Conservation (phyloP, 37 sponge, comb jelly and placozoan species). For the Ephydatia muelleri region DNA sequence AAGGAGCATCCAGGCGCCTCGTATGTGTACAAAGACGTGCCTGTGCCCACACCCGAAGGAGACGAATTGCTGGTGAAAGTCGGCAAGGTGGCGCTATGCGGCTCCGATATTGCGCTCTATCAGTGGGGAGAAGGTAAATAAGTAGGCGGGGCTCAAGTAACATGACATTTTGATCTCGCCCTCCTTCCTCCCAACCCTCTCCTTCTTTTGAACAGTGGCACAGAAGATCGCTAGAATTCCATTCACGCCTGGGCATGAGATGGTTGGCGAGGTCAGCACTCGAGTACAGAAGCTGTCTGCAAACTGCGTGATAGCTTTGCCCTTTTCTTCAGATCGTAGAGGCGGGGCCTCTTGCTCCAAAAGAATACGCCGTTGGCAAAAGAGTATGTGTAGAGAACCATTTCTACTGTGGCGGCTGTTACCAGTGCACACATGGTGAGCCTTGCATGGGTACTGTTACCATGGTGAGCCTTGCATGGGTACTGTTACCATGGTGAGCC, state of each 20-base stretch:
- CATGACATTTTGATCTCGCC: not conserved
- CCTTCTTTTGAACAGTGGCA: conserved; percentile 55
- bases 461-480: too few species aligned
- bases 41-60: conserved; percentile 58
- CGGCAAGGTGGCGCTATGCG: conserved; percentile 81
- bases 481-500: too few species aligned
- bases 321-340: conserved; percentile 57
- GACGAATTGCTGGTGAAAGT: conserved; percentile 83
- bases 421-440: conserved; percentile 88
- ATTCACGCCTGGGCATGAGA: conserved; percentile 93
- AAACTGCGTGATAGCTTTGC: not conserved
- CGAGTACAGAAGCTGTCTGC: not conserved
- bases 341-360: conserved; percentile 58
- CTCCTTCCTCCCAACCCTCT: not conserved
- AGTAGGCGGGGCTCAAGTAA: not conserved
- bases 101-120: conserved; percentile 87
- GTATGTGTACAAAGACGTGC: conserved; percentile 71
- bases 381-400: conserved; percentile 94
- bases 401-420: conserved; percentile 92
- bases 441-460: too few species aligned
- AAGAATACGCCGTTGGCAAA: conserved; percentile 69
- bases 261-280: conserved; percentile 78
- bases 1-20: conserved; percentile 57
- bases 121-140: conserved; percentile 74
- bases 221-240: conserved; percentile 74